Percentiles rank a stretch among this genome's conserved stretches.
Evolutionary conservation across 2,888 invertebrate species (phyloP).

Genomic region (Tipula helvola): DNA sequence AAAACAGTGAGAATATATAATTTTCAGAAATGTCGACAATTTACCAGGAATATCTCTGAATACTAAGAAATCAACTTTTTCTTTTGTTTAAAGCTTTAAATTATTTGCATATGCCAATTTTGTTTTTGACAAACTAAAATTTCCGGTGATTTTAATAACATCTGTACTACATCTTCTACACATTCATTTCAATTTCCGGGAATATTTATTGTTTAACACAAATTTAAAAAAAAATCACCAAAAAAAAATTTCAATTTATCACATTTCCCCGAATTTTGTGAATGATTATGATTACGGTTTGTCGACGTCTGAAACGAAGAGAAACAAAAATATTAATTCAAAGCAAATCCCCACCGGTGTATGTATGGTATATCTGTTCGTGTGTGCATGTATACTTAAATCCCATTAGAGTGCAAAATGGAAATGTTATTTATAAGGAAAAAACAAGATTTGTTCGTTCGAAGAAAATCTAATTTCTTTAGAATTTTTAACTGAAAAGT

Average conservation of each 20-base stretch:
- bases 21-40: too few species aligned
- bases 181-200: not conserved
- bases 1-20: too few species aligned
- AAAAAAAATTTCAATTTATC: not conserved
- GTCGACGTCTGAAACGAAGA: not conserved
- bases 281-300: not conserved
- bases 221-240: not conserved
- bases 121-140: not conserved
- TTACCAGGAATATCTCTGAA: too few species aligned
- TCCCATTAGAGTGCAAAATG: not conserved
- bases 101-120: not conserved
- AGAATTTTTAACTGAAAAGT: not conserved
- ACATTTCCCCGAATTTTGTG: not conserved
- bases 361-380: too few species aligned
- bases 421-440: not conserved
- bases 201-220: not conserved
- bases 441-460: not conserved
- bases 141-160: not conserved
- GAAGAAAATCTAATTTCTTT: not conserved
- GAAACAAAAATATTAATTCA: not conserved
- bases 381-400: not conserved
- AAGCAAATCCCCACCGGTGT: not conserved
- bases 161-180: not conserved
- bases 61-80: too few species aligned
- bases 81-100: too few species aligned